Conservation (phyloP, 1,140 invertebrate species). For the Mesaphorura yosii region DNA sequence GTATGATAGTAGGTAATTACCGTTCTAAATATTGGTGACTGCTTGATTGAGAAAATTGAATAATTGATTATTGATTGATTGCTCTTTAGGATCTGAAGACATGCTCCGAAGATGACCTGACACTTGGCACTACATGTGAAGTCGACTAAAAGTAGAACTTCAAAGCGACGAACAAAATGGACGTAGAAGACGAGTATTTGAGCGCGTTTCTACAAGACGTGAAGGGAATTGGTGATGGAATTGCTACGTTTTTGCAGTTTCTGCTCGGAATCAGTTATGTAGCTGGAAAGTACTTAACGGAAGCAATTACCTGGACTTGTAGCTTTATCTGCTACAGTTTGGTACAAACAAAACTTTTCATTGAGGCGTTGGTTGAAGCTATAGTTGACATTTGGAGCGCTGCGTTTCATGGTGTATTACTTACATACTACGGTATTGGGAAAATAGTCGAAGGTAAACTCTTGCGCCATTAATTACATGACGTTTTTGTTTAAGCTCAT, state of each 20-base stretch:
- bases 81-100: too few species aligned
- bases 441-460: conserved; percentile 20
- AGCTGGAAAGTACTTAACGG: conserved; percentile 12
- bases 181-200: too few species aligned
- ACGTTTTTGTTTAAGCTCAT: too few species aligned
- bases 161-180: too few species aligned
- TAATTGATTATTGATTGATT: too few species aligned
- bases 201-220: conserved; percentile 17
- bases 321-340: background rate
- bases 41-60: too few species aligned
- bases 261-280: conserved; percentile 16
- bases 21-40: too few species aligned
- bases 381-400: conserved; percentile 13
- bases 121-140: too few species aligned
- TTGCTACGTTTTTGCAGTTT: conserved; percentile 5
- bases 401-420: conserved; percentile 4
- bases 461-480: too few species aligned
- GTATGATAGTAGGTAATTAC: too few species aligned
- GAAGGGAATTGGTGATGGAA: background rate
- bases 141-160: too few species aligned
- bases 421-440: conserved; percentile 9
- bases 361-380: background rate
- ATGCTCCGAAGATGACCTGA: too few species aligned
- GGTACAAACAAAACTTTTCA: background rate
- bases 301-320: background rate